Percentiles rank a stretch among this genome's conserved stretches.
phyloP scores from a whole-genome alignment of 2,797 vertebrate genomes.

The Anguilla pacifica region DNA sequence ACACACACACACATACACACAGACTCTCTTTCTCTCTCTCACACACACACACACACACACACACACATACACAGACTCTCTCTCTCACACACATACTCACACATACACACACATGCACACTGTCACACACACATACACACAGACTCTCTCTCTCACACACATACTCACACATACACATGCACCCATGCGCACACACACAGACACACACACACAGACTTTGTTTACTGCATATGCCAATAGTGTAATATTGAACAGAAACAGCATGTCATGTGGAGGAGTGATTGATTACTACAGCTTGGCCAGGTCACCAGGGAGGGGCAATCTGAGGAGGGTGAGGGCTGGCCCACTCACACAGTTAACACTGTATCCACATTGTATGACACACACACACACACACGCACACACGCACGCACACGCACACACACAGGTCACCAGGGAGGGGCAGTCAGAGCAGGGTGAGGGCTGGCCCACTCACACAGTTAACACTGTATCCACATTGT shows the following conservation, averaged over 20 bases:
- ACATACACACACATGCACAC: too few species aligned
- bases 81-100: too few species aligned
- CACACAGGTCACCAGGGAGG: slow-evolving; percentile 87
- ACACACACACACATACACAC: too few species aligned
- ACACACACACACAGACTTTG: slow-evolving; percentile 71
- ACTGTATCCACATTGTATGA: slow-evolving; percentile 89
- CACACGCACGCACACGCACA: too few species aligned
- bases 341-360: slow-evolving; percentile 90
- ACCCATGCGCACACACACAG: too few species aligned
- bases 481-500: slow-evolving; percentile 96
- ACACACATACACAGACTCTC: too few species aligned
- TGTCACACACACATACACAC: too few species aligned
- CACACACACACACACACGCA: too few species aligned
- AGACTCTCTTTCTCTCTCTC: too few species aligned
- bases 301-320: slow-evolving; percentile 92
- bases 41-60: too few species aligned
- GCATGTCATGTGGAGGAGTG: slow-evolving; percentile 87
- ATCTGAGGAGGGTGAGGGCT: slow-evolving; percentile 81
- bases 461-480: slow-evolving; percentile 87
- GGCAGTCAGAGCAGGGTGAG: slow-evolving; percentile 82
- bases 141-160: slow-evolving; percentile 69
- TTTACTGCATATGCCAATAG: slow-evolving; percentile 94
- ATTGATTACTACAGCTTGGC: slow-evolving; percentile 86
- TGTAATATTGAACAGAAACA: slow-evolving; percentile 95
- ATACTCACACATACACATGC: too few species aligned